Evolutionary conservation across 2,113 vertebrate genomes (phyloP), one percentile per base, ranked within the genome.

Genomic region (Austrofundulus limnaeus): DNA sequence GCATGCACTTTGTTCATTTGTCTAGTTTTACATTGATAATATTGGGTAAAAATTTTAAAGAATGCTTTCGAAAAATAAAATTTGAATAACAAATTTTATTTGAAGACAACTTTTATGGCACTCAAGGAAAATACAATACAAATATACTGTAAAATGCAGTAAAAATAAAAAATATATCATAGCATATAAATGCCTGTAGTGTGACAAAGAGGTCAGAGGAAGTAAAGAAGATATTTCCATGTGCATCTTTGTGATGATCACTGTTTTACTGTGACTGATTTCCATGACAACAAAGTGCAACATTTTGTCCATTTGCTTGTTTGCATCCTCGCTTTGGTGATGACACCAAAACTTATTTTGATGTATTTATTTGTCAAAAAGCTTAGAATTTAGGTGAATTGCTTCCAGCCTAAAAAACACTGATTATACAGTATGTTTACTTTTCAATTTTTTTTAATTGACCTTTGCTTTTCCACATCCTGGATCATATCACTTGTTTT

Each of bases 211-310:
- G n/a, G n/a, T n/a, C n/a, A n/a, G n/a, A n/a, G n/a, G 6, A 43
- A 51, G 61, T 38, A 24, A 43, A 60, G 12, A 11, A 48, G 17
- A 41, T 5, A 49, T 48, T 46, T 61, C 60, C 21, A 17, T 57
- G 19, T 43, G 1, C 42, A 38, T 28, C 17, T 20, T 57, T 55
- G 51, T 50, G 13, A 58, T 46, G 47, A 47, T 75, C 75, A 78
- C 58, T 53, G 39, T 25, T 67, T 57, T 61, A 51, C 51, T 63
- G 59, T 52, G 56, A 67, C 31, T 25, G 25, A 85, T 87, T 88
- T 82, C 85, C 88, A 77, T 89, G 88, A 85, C 86, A 89, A 87
- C 86, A 61, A 61, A 80, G 74, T 70, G 75, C 73, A 85, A 73
- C 55, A 74, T 75, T 43, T 42, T 60, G 53, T 69, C 48, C 54